A percentile compares a stretch with the other conserved stretches of the same genome.
phyloP scores from a whole-genome alignment of 2,888 invertebrate genomes.

The Cerceris rybyensis region DNA sequence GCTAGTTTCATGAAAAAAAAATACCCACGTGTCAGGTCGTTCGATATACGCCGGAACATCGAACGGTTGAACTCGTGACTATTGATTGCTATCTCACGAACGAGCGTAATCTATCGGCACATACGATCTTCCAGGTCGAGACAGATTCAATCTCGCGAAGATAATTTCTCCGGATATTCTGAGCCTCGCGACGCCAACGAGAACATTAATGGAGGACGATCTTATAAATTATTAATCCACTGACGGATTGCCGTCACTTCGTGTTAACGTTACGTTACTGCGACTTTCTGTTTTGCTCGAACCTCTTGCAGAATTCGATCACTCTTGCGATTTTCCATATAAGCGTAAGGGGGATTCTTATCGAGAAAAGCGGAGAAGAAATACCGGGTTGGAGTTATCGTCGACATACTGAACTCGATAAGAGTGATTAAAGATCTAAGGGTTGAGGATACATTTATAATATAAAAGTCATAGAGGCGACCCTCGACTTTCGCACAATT shows the following conservation, averaged over 20 bases:
- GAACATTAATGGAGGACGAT: slow-evolving; percentile 6
- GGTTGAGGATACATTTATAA: slow-evolving; percentile 1
- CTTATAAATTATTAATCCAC: slow-evolving; percentile 27
- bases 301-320: slow-evolving; percentile 2
- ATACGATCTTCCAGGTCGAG: not conserved
- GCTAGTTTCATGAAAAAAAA: not conserved
- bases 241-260: slow-evolving; percentile 6
- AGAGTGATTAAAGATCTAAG: slow-evolving; percentile 23
- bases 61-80: too few relatives aligned
- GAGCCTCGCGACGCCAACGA: not conserved
- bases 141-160: slow-evolving; percentile 26
- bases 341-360: slow-evolving; percentile 22
- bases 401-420: slow-evolving; percentile 15
- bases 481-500: too few relatives aligned
- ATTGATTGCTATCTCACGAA: not conserved
- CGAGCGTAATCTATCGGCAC: slow-evolving; percentile 12
- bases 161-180: slow-evolving; percentile 3
- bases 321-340: not conserved
- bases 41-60: not conserved
- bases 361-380: slow-evolving; percentile 34
- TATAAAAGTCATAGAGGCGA: not conserved
- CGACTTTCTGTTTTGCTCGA: slow-evolving; percentile 13
- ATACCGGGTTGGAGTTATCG: slow-evolving; percentile 25
- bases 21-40: not conserved
- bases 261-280: not conserved